Evolutionary conservation across 2,113 vertebrate species (phyloP).

Genomic region (Pelecanoides urinatrix): DNA sequence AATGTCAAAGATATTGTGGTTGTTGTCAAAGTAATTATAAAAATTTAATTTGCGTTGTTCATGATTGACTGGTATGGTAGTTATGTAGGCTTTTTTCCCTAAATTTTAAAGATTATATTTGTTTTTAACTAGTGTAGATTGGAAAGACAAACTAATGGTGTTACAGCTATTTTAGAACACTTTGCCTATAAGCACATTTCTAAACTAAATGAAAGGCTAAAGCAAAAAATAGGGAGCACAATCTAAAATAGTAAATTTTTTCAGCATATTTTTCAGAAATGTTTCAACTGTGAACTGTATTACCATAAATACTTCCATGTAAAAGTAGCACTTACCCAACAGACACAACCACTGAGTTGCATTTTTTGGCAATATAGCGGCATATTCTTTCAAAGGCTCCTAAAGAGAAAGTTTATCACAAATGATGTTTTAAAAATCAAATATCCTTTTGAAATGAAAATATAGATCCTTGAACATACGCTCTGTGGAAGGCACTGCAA

Average conservation of each 20-base stretch:
- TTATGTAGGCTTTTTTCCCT: neutral
- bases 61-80: neutral
- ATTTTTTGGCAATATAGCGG: slow-evolving; percentile 26
- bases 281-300: neutral
- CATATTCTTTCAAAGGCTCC: slow-evolving; percentile 32
- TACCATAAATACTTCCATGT: neutral
- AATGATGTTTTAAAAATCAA: neutral
- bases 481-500: neutral
- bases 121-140: neutral
- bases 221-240: neutral
- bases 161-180: neutral
- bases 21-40: neutral
- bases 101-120: neutral
- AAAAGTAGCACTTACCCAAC: slow-evolving; percentile 30
- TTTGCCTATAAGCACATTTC: neutral
- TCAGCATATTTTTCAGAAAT: neutral
- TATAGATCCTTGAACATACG: neutral
- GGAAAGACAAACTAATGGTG: neutral
- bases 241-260: neutral
- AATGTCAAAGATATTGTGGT: neutral
- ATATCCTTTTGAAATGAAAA: neutral
- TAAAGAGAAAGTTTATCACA: slow-evolving; percentile 25
- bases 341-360: neutral
- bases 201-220: neutral
- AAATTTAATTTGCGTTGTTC: neutral